phyloP scores from a whole-genome alignment of 2,888 invertebrate species.

The Tinea semifulvella region DNA sequence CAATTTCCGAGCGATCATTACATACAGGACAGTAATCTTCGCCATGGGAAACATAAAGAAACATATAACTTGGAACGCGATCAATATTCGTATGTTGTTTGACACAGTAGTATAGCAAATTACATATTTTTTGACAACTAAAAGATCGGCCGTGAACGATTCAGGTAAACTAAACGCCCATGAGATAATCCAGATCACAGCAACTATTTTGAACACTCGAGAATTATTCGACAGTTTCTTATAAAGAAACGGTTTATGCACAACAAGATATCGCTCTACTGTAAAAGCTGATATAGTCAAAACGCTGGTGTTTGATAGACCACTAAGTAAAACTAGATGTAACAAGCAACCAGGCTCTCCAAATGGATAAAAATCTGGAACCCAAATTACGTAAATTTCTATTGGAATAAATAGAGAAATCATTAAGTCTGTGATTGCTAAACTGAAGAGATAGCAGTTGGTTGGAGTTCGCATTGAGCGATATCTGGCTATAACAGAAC shows the following conservation, averaged over 20 bases:
- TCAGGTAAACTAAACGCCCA: slow-evolving; percentile 77
- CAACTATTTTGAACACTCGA: slow-evolving; percentile 77
- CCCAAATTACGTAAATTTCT: slow-evolving; percentile 81
- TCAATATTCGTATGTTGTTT: slow-evolving; percentile 38
- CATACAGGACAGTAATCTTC: slow-evolving; percentile 80
- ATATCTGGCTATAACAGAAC: slow-evolving; percentile 77
- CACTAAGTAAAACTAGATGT: slow-evolving; percentile 80
- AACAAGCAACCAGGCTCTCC: slow-evolving; percentile 80
- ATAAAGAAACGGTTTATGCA: slow-evolving; percentile 82
- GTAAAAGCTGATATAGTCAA: slow-evolving; percentile 88
- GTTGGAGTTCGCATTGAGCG: slow-evolving; percentile 83
- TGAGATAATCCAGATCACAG: slow-evolving; percentile 78
- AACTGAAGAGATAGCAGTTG: slow-evolving; percentile 82
- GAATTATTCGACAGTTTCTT: slow-evolving; percentile 81
- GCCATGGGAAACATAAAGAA: slow-evolving; percentile 87
- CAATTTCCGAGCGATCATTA: slow-evolving; percentile 76
- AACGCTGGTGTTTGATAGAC: slow-evolving; percentile 83
- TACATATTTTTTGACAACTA: slow-evolving; percentile 40
- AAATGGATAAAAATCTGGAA: slow-evolving; percentile 76
- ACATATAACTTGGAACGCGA: slow-evolving; percentile 73
- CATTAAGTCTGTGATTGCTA: slow-evolving; percentile 79
- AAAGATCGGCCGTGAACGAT: slow-evolving; percentile 40
- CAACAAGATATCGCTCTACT: slow-evolving; percentile 85
- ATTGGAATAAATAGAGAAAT: slow-evolving; percentile 78
- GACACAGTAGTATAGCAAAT: slow-evolving; percentile 44